Conservation (phyloP, 2,113 vertebrate genomes). For the Tragulus kanchil region DNA sequence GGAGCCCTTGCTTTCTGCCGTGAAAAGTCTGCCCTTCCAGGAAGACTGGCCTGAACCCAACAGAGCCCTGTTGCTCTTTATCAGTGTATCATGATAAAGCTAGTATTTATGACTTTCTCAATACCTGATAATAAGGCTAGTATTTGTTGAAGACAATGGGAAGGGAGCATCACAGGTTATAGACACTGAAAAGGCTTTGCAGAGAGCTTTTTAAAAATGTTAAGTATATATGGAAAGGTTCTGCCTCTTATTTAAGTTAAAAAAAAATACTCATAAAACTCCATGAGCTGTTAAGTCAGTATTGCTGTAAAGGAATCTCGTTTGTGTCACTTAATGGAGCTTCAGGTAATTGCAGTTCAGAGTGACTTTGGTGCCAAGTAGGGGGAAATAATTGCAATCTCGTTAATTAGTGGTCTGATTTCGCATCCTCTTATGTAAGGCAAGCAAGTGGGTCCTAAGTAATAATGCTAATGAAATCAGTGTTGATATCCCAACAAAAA, state of each 20-base stretch:
- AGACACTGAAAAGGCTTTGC: background rate
- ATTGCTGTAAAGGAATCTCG: slow-evolving; percentile 60
- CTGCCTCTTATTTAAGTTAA: background rate
- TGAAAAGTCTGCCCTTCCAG: no score
- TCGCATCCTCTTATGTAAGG: slow-evolving; percentile 79
- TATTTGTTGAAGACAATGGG: background rate
- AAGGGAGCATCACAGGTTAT: background rate
- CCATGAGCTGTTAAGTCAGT: slow-evolving; percentile 69
- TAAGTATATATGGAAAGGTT: background rate
- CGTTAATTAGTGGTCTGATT: slow-evolving; percentile 83
- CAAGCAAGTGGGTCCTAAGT: slow-evolving; percentile 76
- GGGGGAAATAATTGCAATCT: slow-evolving; percentile 80
- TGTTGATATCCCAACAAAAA: slow-evolving; percentile 77
- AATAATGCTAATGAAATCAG: slow-evolving; percentile 80
- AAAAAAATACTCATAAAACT: slow-evolving; percentile 67
- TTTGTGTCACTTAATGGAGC: slow-evolving; percentile 76
- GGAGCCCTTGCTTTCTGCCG: no score
- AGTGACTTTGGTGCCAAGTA: slow-evolving; percentile 78
- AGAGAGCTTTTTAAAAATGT: slow-evolving; percentile 24
- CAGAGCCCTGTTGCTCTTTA: no score
- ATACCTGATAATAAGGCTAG: no score
- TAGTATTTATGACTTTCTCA: no score
- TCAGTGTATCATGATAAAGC: no score
- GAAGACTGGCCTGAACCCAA: no score
- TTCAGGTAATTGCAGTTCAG: slow-evolving; percentile 82